Percentiles rank a stretch among this genome's conserved stretches.
phyloP scores from a whole-genome alignment of 2,888 invertebrate species.

The Digitonthophagus gazella region DNA sequence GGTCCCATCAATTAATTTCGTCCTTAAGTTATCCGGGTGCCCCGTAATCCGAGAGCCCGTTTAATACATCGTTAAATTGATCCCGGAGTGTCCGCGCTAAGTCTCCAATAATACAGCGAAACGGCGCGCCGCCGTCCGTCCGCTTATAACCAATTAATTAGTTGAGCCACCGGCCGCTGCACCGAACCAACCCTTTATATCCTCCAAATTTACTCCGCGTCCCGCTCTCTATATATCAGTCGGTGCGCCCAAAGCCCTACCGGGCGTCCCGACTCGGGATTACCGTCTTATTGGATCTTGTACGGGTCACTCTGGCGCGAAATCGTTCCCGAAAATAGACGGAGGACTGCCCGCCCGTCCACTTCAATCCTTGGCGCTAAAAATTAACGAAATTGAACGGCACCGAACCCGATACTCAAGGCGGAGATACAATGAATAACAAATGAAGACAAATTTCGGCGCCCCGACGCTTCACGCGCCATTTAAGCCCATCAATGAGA shows the following conservation, averaged over 20 bases:
- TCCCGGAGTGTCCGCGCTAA: not conserved
- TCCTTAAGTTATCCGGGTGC: not conserved
- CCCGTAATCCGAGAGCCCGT: not conserved
- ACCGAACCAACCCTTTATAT: not conserved
- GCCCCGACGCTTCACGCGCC: conserved; percentile 13
- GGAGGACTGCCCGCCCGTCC: not conserved
- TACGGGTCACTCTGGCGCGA: not conserved
- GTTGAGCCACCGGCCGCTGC: not conserved
- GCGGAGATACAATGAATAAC: not conserved
- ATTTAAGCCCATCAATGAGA: conserved; percentile 19
- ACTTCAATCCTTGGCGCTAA: not conserved
- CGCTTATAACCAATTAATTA: not conserved
- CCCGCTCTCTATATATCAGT: not conserved
- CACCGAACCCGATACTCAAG: not conserved
- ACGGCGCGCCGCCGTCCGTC: not conserved
- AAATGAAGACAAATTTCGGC: not conserved
- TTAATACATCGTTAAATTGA: not conserved
- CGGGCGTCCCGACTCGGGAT: not conserved
- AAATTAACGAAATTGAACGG: not conserved
- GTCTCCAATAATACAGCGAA: not conserved
- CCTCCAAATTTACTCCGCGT: not conserved
- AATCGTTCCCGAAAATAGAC: not conserved
- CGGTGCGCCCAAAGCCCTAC: not conserved
- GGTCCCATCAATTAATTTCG: not conserved
- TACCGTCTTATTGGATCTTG: not conserved